Evolutionary conservation across 1,140 invertebrate genomes (phyloP), one percentile per base, ranked within the genome.

Genomic region (Lutraria rhynchaena): DNA sequence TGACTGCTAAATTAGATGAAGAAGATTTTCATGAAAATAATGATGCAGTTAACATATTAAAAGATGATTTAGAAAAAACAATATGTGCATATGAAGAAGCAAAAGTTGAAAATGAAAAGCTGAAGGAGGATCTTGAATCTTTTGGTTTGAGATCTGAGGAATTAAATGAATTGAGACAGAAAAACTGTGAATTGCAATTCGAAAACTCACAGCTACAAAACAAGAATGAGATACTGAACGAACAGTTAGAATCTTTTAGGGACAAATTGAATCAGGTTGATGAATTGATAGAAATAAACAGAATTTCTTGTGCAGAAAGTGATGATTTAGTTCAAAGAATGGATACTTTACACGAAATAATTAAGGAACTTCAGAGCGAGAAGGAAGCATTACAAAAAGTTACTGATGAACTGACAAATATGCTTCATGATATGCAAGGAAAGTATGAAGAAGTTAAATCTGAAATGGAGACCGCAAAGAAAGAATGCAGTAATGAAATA

Each of bases 401-500:
- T 27, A 81, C 53, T 19, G 55, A 81, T 55, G 67, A 71, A 9
- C 57, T 81, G 1, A 81, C 65, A 44, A 60, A 58, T 49, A 81
- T 58, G 35, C 24, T 81, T 46, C 65, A 61, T 61, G 77, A 70
- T 11, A 81, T 81, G 77, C 77, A 81, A 60, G 69, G 44, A 31
- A 81, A 81, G 31, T 81, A 81, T 70, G 77, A 81, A 61, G 77
- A 70, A 70, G 67, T 81, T 13, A 81, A 81, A 61, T 82, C 84
- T 37, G 86, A 88, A 35, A 78, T 83, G 46, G 83, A 87, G 31
- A 80, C 77, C n/a, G 80, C 81, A 41, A 67, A 71, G 37, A 77
- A 82, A 49, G 71, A 81, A 29, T 73, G 58, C 73, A 85, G 85
- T n/a, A 84, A 70, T 57, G 87, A 87, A 46, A 81, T 84, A n/a